Base-by-base conservation (phyloP, 2,113 vertebrate genomes). In the Rhynchomys soricoides region DNA sequence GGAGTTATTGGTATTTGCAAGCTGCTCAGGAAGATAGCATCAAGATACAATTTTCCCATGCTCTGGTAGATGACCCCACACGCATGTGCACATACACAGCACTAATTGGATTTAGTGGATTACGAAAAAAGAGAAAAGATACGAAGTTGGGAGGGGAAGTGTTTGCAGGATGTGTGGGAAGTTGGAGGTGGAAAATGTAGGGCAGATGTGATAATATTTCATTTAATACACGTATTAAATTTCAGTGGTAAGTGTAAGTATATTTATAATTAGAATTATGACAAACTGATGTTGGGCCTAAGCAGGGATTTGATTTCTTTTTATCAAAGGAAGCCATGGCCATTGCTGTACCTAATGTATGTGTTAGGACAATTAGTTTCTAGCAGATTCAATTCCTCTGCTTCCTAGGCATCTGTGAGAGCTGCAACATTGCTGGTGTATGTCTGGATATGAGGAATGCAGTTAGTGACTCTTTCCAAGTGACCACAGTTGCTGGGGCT, bases 361-460 rank as follows among this genome's bases (percentile, higher is more conserved):
- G 9, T 55, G 21, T 13, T 21, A 24, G 62, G 59, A 10, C 29
- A 59, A 13, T 90, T 85, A n/a, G 17, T 1, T 45, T 9, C 13
- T 16, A 10, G 31, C 4, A 34, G 26, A 8, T 4, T 43, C 48
- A 29, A 16, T 11, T n/a, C 85, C 31, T 88, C 15, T 78, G 40
- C 62, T 50, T 66, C 73, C 91, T 19, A 70, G 59, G 19, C n/a
- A 29, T 74, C 43, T 34, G 9, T 8, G 52, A 94, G 40, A 55
- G 5, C 0, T 16, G 34, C 37, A 34, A 2, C 10, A 12, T 55
- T 82, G 52, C 48, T 87, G 85, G 55, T 75, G 0, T 26, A 1
- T 45, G 4, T 62, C 34, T 91, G 37, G 29, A 19, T 22, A 4
- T 43, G 40, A 90, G 3, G 21, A 19, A n/a, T 40, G 21, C 3